A percentile compares a stretch with the other conserved stretches of the same genome.
These are phyloP conservation scores for Dromius quadrimaculatus DNA, from an alignment of 2,888 invertebrate genomes.

Conservation along the genomic window DNA sequence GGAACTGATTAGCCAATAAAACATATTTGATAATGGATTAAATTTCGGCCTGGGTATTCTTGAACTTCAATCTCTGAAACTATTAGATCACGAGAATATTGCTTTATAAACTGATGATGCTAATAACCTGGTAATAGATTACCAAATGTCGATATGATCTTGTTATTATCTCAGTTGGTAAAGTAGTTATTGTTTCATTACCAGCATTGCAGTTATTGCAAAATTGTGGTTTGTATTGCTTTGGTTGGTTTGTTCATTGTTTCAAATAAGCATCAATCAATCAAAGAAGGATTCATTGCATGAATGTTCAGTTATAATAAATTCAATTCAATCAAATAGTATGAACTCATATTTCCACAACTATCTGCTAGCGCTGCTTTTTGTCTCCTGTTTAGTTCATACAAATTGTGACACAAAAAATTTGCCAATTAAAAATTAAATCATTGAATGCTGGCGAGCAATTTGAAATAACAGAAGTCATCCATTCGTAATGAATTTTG, in stretches of 20 bases:
- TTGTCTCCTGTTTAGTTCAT: too few species aligned
- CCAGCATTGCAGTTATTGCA: slow-evolving; percentile 8
- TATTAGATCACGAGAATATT: slow-evolving; percentile 24
- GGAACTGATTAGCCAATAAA: too few species aligned
- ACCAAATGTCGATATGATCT: slow-evolving; percentile 32
- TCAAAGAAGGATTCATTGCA: too few species aligned
- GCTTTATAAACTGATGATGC: slow-evolving; percentile 38
- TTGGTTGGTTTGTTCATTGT: neutral
- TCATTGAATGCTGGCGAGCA: neutral
- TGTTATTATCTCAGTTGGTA: slow-evolving; percentile 34
- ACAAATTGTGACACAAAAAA: too few species aligned
- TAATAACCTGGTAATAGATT: slow-evolving; percentile 24
- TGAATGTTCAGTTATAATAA: too few species aligned
- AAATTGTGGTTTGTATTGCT: too few species aligned
- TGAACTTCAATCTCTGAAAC: slow-evolving; percentile 18
- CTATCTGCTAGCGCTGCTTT: too few species aligned
- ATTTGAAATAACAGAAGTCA: slow-evolving; percentile 29
- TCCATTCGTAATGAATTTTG: slow-evolving; percentile 8
- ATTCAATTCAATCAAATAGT: too few species aligned
- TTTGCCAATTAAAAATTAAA: neutral
- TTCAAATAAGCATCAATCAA: neutral
- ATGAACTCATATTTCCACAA: too few species aligned
- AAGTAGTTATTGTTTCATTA: slow-evolving; percentile 37
- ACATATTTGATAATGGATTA: too few species aligned
- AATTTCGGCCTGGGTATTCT: too few species aligned